Evolutionary conservation across 1,140 invertebrate genomes (phyloP), one percentile per base, ranked within the genome.

Genomic region (Drosophila mayri): DNA sequence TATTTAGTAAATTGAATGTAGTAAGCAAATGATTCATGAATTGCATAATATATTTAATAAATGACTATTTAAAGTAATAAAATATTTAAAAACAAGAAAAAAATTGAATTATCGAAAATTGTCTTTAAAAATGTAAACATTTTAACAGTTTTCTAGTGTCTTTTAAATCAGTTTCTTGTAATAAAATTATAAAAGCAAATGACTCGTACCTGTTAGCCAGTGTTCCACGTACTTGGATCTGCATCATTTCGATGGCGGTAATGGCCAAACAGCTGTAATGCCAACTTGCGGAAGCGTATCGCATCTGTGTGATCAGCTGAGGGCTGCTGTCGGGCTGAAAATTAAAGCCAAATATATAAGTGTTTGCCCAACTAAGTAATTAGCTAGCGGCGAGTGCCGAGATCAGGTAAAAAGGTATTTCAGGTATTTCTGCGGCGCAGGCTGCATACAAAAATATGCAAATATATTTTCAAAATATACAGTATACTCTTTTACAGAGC

Each of bases 311-410:
- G 81, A 70, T 62, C 82, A 85, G 82, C 77, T 77, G 77, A 77
- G 59, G 59, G 59, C 55, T 49, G 35, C 64, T 80, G 9, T 28
- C 30, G 28, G 16, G 28, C 32, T 38, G 35, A 44, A 43, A 35
- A 25, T 14, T 22, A 35, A 62, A 38, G 52, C 52, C 52, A 55
- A 55, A 55, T 55, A 55, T 32, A 37, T 40, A 61, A 57, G 35
- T 84, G 49, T 86, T 86, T 78, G 73, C 58, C 40, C 57, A 81
- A 77, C 67, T 62, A 67, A 81, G 81, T 74, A 86, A 85, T 71
- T 76, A 86, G 78, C 65, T 64, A 81, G 50, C 54, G 44, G 47
- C 57, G 16, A 38, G 40, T 40, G 44, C 44, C 46, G 32, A 9
- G 32, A 37, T 32, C 11, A 43, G 55, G 20, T 22, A 35, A 30